Percentiles rank a stretch among this genome's conserved stretches.
These are phyloP conservation scores for Silurus asotus DNA, from an alignment of 2,113 vertebrate species.

Conservation along the genomic window DNA sequence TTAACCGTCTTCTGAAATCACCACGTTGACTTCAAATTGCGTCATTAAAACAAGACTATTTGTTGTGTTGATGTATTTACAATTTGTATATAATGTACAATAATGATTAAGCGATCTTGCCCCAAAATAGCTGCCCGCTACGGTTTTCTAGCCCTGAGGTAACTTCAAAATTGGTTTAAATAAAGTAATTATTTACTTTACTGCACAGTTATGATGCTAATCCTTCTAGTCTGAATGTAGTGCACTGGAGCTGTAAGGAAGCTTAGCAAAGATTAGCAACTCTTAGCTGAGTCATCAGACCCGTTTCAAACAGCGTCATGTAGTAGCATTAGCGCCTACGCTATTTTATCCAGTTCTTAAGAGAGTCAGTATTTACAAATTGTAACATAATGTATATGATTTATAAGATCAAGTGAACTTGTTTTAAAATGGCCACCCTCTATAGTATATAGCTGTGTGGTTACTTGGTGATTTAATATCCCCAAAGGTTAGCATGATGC, in stretches of 20 bases:
- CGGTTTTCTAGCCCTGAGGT: background rate
- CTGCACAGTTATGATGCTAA: background rate
- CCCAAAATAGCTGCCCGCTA: background rate
- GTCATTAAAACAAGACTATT: background rate
- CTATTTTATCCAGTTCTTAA: background rate
- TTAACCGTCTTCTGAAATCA: background rate
- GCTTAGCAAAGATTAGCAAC: background rate
- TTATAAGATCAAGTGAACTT: background rate
- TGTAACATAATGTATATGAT: background rate
- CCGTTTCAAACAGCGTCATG: background rate
- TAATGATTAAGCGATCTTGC: background rate
- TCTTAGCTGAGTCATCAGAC: background rate
- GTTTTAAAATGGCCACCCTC: background rate
- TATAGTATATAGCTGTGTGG: background rate
- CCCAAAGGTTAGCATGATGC: background rate
- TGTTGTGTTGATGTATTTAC: background rate
- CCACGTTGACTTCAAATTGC: background rate
- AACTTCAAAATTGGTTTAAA: background rate
- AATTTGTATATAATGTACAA: background rate
- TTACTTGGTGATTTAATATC: background rate
- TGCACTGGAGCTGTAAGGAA: background rate
- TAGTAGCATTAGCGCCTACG: background rate
- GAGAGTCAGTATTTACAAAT: background rate
- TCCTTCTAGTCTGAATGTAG: background rate
- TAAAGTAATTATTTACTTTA: too few relatives aligned